These are phyloP conservation scores for Venustoraphidia nigricollis DNA, from an alignment of 2,888 invertebrate species.

Conservation along the genomic window DNA sequence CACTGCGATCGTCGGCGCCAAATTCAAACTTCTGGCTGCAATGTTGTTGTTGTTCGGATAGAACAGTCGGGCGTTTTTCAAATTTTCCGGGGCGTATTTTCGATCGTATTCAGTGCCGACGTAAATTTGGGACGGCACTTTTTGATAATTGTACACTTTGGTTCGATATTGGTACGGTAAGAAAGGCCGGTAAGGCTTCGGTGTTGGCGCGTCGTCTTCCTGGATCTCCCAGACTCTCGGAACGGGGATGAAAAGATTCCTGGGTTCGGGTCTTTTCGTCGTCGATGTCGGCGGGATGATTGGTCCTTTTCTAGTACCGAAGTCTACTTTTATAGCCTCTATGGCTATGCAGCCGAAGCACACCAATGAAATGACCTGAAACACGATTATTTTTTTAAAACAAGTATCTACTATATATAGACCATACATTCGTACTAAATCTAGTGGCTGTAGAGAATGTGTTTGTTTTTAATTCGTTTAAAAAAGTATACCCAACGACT, in stretches of 20 bases:
- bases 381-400: neutral
- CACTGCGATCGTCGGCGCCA: neutral
- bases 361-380: neutral
- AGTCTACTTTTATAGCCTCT: conserved; percentile 38
- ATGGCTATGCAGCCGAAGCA: neutral
- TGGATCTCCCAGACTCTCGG: conserved; percentile 42
- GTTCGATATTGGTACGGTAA: conserved; percentile 5
- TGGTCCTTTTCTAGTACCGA: conserved; percentile 43
- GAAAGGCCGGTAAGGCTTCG: conserved; percentile 30
- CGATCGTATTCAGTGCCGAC: conserved; percentile 4
- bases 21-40: neutral
- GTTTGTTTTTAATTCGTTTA: no score
- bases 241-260: conserved; percentile 26
- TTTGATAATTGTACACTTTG: conserved; percentile 1
- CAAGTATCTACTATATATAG: no score
- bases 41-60: neutral
- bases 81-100: conserved; percentile 1
- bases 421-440: no score
- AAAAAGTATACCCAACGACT: no score
- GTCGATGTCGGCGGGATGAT: conserved; percentile 41
- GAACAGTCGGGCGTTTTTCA: neutral
- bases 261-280: conserved; percentile 20
- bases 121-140: conserved; percentile 1
- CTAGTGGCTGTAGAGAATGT: no score
- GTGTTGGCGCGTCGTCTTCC: conserved; percentile 39